Evolutionary conservation across 2,113 vertebrate genomes (phyloP).

Genomic region (Echinops telfairi): DNA sequence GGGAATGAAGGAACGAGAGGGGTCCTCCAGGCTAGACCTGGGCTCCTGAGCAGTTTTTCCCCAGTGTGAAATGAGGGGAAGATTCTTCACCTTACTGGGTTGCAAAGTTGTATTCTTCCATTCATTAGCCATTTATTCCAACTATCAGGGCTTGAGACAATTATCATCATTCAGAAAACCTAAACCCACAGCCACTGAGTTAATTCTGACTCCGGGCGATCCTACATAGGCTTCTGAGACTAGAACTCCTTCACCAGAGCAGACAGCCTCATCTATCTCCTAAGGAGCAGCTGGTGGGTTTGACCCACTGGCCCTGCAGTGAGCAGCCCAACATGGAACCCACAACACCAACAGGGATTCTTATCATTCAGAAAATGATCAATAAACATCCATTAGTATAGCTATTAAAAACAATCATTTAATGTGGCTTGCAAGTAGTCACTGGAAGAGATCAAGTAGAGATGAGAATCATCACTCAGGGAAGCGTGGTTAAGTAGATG

Average conservation of each 20-base stretch:
- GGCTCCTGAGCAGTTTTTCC: not conserved
- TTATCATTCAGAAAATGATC: slow-evolving; percentile 29
- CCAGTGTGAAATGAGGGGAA: not conserved
- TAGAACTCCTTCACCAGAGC: no score
- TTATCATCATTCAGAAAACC: slow-evolving; percentile 1
- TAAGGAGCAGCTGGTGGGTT: no score
- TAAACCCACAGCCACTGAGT: no score
- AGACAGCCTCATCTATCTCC: no score
- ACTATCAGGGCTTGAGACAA: not conserved
- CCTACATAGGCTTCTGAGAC: no score
- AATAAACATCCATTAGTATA: not conserved
- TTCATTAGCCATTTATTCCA: not conserved
- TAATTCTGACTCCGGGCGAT: no score
- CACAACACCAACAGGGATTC: no score
- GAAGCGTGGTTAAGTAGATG: not conserved
- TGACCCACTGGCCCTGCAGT: no score
- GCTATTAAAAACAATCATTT: not conserved
- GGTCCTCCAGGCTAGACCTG: not conserved
- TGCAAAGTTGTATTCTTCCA: not conserved
- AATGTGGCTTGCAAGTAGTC: not conserved
- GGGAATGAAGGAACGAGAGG: not conserved
- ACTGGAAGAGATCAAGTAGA: slow-evolving; percentile 12
- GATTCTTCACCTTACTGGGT: not conserved
- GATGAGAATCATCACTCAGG: not conserved
- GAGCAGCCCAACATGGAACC: no score